These are phyloP conservation scores for Latrodectus hesperus DNA, from an alignment of 2,888 invertebrate genomes.

Conservation along the genomic window DNA sequence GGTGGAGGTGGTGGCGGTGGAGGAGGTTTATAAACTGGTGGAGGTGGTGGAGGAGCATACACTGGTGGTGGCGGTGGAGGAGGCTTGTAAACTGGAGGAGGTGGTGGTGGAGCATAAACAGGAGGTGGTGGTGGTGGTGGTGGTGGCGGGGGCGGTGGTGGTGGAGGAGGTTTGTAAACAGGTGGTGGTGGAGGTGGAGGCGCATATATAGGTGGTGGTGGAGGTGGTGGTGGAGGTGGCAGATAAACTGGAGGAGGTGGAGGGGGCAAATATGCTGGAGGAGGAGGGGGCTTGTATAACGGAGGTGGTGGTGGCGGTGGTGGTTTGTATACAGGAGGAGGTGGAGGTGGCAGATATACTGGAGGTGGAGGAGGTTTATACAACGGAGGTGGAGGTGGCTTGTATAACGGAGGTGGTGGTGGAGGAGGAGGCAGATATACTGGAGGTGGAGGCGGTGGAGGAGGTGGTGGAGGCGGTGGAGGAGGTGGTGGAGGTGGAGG, in stretches of 20 bases:
- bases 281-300: neutral
- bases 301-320: neutral
- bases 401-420: neutral
- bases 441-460: neutral
- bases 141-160: neutral
- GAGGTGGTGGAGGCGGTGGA: neutral
- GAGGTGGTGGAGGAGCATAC: neutral
- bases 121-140: neutral
- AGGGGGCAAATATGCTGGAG: neutral
- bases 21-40: no score
- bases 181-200: conserved; percentile 3
- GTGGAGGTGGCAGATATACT: neutral
- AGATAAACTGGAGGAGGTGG: neutral
- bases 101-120: neutral
- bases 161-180: conserved; percentile 2
- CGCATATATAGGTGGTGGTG: neutral
- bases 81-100: neutral
- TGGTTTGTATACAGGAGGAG: neutral
- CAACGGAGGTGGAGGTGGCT: neutral
- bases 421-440: neutral
- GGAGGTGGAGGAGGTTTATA: conserved; percentile 1
- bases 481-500: no score
- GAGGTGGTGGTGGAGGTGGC: neutral
- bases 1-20: neutral
- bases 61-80: neutral